Evolutionary conservation across 2,888 invertebrate genomes (phyloP), one percentile per base, ranked within the genome.

Genomic region (Hypsopygia costalis): DNA sequence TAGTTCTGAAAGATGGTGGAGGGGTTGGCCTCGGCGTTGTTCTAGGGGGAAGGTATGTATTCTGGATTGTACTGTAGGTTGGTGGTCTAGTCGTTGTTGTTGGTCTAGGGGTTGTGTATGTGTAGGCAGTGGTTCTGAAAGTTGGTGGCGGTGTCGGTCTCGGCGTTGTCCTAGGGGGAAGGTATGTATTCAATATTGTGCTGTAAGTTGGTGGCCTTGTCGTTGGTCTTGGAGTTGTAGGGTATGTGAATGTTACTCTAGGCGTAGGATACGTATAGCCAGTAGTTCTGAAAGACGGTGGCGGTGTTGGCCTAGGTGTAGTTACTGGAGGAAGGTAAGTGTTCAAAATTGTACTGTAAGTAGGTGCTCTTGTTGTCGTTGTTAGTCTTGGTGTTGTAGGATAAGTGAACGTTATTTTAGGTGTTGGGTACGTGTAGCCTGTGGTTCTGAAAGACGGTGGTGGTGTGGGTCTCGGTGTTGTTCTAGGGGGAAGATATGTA

Each of bases 401-500:
- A 2, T 27, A 29, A 6, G 36, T 36, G n/a, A 36, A 36, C 6
- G 70, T 64, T 10, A 70, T 49, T 37, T 49, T 69, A 1, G 79
- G 79, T 5, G 50, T 55, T 0, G 78, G 71, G 38, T 79, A 79
- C 0, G 55, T 52, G 48, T 79, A 79, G 0, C 76, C 77, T 1
- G 76, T 77, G 0, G 75, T 75, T 55, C 53, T 58, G 1, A 55
- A 10, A 53, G 16, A 3, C 21, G 3, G 52, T 43, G 6, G 62
- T 62, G 1, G 67, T 53, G 40, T 60, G 55, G 29, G 58, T 61
- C 25, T 34, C 7, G 34, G 36, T 9, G 36, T 36, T 6, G 36
- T 36, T 29, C 16, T 4, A 16, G 16, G 16, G 2, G 16, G 16
- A 4, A 16, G 16, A 16, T 16, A 16, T 3, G 25, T 8, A n/a